A percentile compares a stretch with the other conserved stretches of the same genome.
phyloP scores from a whole-genome alignment of 2,113 vertebrate species.

The Rousettus leschenaultii region DNA sequence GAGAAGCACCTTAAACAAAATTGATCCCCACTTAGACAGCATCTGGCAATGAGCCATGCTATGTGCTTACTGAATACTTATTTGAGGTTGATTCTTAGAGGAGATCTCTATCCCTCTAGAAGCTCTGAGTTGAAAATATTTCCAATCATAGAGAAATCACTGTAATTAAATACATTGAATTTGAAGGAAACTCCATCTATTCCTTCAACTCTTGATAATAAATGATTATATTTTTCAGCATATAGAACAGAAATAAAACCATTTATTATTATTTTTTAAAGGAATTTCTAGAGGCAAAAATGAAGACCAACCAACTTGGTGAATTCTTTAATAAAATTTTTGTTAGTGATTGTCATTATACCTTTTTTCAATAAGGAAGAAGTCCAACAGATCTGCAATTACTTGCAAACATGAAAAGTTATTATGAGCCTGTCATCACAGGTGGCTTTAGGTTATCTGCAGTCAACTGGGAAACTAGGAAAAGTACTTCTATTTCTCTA shows the following conservation, averaged over 20 bases:
- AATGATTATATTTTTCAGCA: not conserved
- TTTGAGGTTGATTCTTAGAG: not conserved
- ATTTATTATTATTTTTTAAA: not conserved
- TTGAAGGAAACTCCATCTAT: not conserved
- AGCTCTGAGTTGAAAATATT: fast-evolving
- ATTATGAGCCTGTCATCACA: too few species aligned
- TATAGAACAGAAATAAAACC: not conserved
- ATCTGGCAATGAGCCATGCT: fast-evolving
- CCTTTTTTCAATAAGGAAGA: not conserved
- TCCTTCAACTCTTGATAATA: not conserved
- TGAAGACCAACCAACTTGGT: not conserved
- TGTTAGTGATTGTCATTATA: not conserved
- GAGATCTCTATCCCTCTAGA: not conserved
- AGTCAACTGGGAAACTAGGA: not conserved
- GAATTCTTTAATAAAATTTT: not conserved
- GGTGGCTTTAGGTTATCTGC: not conserved
- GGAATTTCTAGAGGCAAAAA: not conserved
- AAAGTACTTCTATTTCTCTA: not conserved
- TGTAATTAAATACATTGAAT: not conserved
- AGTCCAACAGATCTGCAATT: not conserved
- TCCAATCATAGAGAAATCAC: not conserved
- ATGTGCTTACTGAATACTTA: not conserved
- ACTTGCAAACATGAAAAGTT: too few species aligned
- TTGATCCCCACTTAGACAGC: fast-evolving
- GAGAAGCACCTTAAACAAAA: not conserved